These are phyloP conservation scores for Mustela nigripes DNA, from an alignment of 2,113 vertebrate species.

Conservation along the genomic window DNA sequence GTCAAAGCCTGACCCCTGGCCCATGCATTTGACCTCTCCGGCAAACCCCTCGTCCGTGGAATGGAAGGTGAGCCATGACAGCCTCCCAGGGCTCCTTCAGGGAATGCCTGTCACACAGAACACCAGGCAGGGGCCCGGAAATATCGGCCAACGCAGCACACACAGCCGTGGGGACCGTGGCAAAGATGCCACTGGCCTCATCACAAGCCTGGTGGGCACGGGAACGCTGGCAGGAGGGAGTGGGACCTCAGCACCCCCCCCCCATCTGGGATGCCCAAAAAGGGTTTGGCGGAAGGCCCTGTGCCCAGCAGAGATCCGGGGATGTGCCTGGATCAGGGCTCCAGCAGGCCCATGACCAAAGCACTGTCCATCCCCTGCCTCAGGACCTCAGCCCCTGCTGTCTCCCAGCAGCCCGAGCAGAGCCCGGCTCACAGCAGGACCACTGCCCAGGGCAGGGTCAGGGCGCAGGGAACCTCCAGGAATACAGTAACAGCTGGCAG, in stretches of 20 bases:
- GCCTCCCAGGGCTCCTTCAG: accelerated
- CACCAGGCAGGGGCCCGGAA: neutral
- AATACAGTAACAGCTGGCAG: neutral
- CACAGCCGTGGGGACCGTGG: neutral
- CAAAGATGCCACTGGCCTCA: neutral
- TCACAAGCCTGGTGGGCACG: neutral
- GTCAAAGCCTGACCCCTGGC: neutral
- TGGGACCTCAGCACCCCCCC: neutral
- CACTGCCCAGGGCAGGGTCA: too few relatives aligned
- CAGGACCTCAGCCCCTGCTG: neutral
- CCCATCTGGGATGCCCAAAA: neutral
- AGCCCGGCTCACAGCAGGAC: neutral
- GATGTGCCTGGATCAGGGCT: too few relatives aligned
- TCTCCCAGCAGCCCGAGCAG: neutral
- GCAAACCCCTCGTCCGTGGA: accelerated
- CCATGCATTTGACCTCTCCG: neutral
- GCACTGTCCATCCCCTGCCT: accelerated
- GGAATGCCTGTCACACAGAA: accelerated
- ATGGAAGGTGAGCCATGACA: neutral
- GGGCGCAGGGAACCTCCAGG: neutral
- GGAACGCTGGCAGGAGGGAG: neutral
- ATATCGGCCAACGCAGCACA: accelerated
- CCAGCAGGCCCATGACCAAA: neutral
- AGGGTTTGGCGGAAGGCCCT: neutral
- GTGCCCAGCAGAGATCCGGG: neutral